These are phyloP conservation scores for Catocala sponsa DNA, from an alignment of 2,888 invertebrate species.

Conservation along the genomic window DNA sequence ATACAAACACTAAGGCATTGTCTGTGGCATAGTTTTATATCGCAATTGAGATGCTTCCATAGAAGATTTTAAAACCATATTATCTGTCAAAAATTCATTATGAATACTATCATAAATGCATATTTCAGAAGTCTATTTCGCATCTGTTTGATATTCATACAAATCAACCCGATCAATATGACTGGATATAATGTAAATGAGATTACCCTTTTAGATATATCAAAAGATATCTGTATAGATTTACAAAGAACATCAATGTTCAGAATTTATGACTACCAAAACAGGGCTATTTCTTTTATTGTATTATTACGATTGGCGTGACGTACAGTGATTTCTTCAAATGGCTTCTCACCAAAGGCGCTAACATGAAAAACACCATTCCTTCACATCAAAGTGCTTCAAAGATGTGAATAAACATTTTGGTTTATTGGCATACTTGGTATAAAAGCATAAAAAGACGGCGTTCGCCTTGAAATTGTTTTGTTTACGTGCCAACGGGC, in stretches of 20 bases:
- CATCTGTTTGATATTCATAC: too few species aligned
- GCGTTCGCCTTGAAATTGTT: slow-evolving; percentile 36
- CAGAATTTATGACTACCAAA: background rate
- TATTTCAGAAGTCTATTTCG: too few species aligned
- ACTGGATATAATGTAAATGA: too few species aligned
- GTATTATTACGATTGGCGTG: slow-evolving; percentile 1
- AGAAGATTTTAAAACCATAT: too few species aligned
- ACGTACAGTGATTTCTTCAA: background rate
- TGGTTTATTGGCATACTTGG: slow-evolving; percentile 15
- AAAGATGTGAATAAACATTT: slow-evolving; percentile 11
- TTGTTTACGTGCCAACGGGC: slow-evolving; percentile 41
- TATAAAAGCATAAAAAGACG: slow-evolving; percentile 7
- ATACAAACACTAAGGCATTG: too few species aligned
- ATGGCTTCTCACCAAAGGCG: slow-evolving; percentile 10
- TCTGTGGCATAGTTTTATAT: too few species aligned
- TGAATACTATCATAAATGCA: too few species aligned
- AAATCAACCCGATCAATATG: too few species aligned
- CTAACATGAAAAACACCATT: slow-evolving; percentile 1
- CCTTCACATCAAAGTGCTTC: slow-evolving; percentile 6
- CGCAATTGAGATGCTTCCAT: too few species aligned
- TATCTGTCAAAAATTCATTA: too few species aligned
- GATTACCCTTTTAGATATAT: background rate
- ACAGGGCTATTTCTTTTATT: slow-evolving; percentile 7
- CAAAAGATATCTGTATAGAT: too few species aligned
- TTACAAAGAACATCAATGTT: background rate